phyloP scores from a whole-genome alignment of 2,888 invertebrate genomes.

The Dolichomitus sp. region DNA sequence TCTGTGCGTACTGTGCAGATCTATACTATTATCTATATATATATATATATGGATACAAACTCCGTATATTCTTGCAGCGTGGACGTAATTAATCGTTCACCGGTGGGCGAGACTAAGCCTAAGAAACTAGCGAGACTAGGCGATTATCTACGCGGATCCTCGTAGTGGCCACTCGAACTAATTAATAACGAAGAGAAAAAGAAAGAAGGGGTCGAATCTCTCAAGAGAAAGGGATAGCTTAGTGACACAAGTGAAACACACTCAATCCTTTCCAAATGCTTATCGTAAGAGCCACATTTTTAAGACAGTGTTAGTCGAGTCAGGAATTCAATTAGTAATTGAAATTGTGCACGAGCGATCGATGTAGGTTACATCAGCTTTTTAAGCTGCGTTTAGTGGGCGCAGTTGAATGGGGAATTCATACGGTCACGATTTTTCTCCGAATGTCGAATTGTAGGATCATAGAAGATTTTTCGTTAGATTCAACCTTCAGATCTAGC shows the following conservation, averaged over 20 bases:
- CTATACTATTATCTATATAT: slow-evolving; percentile 17
- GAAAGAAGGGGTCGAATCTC: slow-evolving; percentile 49
- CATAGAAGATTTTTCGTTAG: neutral
- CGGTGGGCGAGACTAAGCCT: slow-evolving; percentile 50
- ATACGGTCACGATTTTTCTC: no score
- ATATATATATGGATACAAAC: slow-evolving; percentile 16
- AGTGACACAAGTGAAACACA: slow-evolving; percentile 34
- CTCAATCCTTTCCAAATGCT: neutral
- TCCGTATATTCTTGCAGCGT: slow-evolving; percentile 39
- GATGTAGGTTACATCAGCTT: neutral
- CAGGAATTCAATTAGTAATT: neutral
- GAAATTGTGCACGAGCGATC: neutral
- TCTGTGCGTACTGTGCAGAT: slow-evolving; percentile 18
- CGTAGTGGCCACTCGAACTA: slow-evolving; percentile 59
- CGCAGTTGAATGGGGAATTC: neutral
- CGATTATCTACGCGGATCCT: slow-evolving; percentile 65
- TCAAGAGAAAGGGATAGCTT: slow-evolving; percentile 60
- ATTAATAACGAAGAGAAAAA: slow-evolving; percentile 66
- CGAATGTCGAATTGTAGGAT: neutral
- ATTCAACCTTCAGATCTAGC: neutral
- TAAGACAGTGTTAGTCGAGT: neutral
- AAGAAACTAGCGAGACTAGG: slow-evolving; percentile 55
- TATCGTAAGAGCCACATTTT: neutral
- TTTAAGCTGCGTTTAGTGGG: neutral
- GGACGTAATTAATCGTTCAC: slow-evolving; percentile 65